Base-by-base conservation (phyloP, 2,888 invertebrate genomes). In the Caenorhabditis parvicauda region DNA sequence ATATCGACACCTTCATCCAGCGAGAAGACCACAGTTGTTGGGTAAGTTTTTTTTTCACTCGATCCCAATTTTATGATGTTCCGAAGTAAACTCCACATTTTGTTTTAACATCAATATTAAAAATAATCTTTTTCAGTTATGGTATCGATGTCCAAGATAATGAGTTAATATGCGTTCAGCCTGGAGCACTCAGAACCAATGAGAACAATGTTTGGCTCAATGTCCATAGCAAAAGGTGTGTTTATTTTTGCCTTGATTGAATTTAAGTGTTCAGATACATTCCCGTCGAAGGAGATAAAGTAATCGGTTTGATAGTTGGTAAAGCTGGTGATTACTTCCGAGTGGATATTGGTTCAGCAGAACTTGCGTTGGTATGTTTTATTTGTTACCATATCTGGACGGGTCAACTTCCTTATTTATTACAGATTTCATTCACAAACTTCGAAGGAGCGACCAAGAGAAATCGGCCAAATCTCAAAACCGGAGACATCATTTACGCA, bases 371-470 rank as follows among this genome's bases (percentile, higher is more conserved):
- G 57, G 59, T 78, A 12, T 22, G 39, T 21, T 19, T 19, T 19
- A 39, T 39, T 14, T 19, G 4, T 19, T 19, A 39, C n/a, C 9
- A 9, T 12, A 32, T 32, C 14, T 32, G 9, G 9, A 12, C 14
- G 9, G 9, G 9, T 12, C 35, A 32, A 32, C 14, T 14, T 14
- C 35, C 9, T 12, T 5, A 39, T 39, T 39, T 9, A 39, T 39
- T 46, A 17, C 37, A 51, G 51, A 45, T 67, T 28, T 63, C 47
- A 41, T 70, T 70, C 52, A 54, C 60, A 0, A 58, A 55, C 17
- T 70, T 70, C 42, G 77, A 80, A 60, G 79, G 78, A 27, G 80
- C 80, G 24, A 80, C 81, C 3, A 81, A 81, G 53, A 43, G 75
- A 45, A 81, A 80, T 47, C 54, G 75, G 22, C 81, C 81, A 9